Evolutionary conservation across 2,888 invertebrate genomes (phyloP), one percentile per base, ranked within the genome.

Genomic region (Conomelus anceps): DNA sequence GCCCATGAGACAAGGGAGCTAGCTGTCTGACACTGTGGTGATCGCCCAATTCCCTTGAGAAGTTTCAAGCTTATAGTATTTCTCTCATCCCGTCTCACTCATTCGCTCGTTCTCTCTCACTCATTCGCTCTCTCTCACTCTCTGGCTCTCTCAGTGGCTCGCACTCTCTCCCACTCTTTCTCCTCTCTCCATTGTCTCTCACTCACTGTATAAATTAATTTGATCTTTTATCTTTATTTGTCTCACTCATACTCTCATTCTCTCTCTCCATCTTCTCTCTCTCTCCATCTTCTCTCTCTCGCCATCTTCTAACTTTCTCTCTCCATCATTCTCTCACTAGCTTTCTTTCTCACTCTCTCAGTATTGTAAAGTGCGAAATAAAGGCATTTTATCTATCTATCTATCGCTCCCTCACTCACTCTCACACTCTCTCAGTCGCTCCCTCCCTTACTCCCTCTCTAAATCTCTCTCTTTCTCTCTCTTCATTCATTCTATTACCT

Each of bases 171-270:
- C 22, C 13, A 17, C 22, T 17, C 20, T n/a, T 22, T 22, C 1
- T 88, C 6, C 13, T n/a, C 22, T 41, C 26, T 22, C 29, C 88
- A 29, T 41, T 20, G n/a, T 88, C 34, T 88, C 88, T 29, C 88
- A n/a, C 29, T 29, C 29, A 17, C 22, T 29, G 9, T 29, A 23
- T 41, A 17, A 22, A 3, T 41, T 34, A n/a, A n/a, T n/a, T n/a
- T n/a, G n/a, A n/a, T 22, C 34, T 41, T 88, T 3, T 34, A 22
- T 34, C n/a, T 34, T 34, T 29, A 22, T 88, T 41, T 88, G 9
- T 88, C 7, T 34, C 29, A 24, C 41, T 34, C 41, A 29, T 26
- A n/a, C 88, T 41, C 88, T 88, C 41, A n/a, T 34, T 88, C 88
- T 34, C 88, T 88, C 88, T 88, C 88, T 34, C n/a, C 41, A 17